Evolutionary conservation across 2,888 invertebrate species (phyloP).

Genomic region (Sepioteuthis lessoniana): DNA sequence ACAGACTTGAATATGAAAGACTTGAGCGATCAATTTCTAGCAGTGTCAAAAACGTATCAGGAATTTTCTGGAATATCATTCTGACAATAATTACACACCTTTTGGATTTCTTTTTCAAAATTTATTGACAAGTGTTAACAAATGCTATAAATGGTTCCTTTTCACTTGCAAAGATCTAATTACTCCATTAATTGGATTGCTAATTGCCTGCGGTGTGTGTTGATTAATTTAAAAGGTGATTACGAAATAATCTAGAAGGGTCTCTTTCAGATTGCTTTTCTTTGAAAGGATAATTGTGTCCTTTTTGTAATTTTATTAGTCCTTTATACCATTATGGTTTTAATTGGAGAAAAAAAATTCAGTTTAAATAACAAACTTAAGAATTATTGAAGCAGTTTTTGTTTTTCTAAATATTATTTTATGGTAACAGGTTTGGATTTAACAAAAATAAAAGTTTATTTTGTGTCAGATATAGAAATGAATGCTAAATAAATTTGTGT

Average conservation of each 20-base stretch:
- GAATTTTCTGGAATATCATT: not conserved
- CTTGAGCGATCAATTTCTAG: not conserved
- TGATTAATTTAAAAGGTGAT: constrained; percentile 33
- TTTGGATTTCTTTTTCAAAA: constrained; percentile 17
- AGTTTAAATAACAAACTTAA: too few relatives aligned
- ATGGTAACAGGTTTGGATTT: too few relatives aligned
- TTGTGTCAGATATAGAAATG: too few relatives aligned
- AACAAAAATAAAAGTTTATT: too few relatives aligned
- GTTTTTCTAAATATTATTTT: too few relatives aligned
- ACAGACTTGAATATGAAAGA: too few relatives aligned
- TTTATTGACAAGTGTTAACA: not conserved
- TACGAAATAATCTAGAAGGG: not conserved
- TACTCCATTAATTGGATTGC: not conserved
- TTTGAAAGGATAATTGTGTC: too few relatives aligned
- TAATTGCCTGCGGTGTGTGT: not conserved
- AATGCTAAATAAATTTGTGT: too few relatives aligned
- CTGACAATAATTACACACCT: not conserved
- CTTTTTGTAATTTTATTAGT: too few relatives aligned
- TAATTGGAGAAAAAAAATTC: too few relatives aligned
- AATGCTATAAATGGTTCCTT: not conserved
- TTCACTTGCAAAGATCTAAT: constrained; percentile 9
- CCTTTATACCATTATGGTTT: too few relatives aligned
- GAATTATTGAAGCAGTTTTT: too few relatives aligned
- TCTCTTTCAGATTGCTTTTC: not conserved
- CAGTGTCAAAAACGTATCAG: not conserved